These are phyloP conservation scores for Ischnura elegans DNA, from an alignment of 2,888 invertebrate species.

Conservation along the genomic window DNA sequence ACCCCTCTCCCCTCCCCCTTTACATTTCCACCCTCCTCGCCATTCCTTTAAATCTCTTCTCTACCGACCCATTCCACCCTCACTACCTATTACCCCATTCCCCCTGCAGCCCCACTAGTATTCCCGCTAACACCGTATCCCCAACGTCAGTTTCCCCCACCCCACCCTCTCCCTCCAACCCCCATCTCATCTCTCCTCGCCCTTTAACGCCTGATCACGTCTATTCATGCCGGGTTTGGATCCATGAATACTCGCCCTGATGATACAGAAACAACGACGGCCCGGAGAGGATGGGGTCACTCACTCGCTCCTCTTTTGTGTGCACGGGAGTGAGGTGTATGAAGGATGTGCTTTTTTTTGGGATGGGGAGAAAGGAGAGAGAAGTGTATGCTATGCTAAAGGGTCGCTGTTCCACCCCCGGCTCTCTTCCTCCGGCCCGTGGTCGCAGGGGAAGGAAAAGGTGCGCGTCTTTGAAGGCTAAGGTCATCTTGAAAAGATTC, in stretches of 20 bases:
- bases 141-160: neutral
- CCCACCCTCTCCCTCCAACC: neutral
- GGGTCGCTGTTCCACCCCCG: neutral
- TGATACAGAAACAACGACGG: slow-evolving; percentile 63
- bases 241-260: slow-evolving; percentile 65
- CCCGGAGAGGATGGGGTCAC: neutral
- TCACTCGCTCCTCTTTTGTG: neutral
- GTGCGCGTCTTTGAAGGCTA: neutral
- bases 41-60: neutral
- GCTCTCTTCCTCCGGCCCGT: neutral
- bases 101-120: neutral
- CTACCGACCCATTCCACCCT: neutral
- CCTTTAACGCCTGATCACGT: slow-evolving; percentile 56
- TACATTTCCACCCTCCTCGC: neutral
- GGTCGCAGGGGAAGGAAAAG: neutral
- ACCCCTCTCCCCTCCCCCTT: neutral
- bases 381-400: neutral
- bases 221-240: slow-evolving; percentile 63
- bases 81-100: neutral
- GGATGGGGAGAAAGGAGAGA: neutral
- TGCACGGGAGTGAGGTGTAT: too few species aligned
- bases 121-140: neutral
- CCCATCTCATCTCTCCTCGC: neutral
- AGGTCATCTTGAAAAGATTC: neutral
- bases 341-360: neutral